Conservation (phyloP, 2,797 vertebrate species). For the Lates japonicus region DNA sequence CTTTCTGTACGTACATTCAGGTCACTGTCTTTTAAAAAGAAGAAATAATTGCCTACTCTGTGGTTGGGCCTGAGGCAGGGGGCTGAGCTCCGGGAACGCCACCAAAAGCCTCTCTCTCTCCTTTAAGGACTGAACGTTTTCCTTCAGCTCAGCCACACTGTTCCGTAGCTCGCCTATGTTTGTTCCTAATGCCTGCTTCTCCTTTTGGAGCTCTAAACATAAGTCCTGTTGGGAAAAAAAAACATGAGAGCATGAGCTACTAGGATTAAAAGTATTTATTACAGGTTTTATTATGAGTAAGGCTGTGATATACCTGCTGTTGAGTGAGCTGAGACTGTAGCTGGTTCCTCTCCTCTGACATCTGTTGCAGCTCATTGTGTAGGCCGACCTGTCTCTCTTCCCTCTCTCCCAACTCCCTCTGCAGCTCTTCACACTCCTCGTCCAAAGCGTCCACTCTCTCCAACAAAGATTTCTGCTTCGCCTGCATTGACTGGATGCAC, state of each 20-base stretch:
- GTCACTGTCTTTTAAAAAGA: neutral
- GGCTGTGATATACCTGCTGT: conserved; percentile 84
- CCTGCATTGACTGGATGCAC: conserved; percentile 88
- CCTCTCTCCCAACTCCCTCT: conserved; percentile 77
- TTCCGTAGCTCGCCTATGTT: conserved; percentile 73
- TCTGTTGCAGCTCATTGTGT: conserved; percentile 77
- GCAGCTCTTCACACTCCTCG: conserved; percentile 88
- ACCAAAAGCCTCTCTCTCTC: conserved; percentile 91
- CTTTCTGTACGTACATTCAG: neutral
- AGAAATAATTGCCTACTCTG: conserved; percentile 86
- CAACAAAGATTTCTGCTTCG: conserved; percentile 87
- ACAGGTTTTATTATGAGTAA: neutral
- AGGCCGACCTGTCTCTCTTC: conserved; percentile 79
- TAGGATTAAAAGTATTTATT: neutral
- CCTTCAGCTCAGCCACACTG: conserved; percentile 76
- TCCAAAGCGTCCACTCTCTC: conserved; percentile 88
- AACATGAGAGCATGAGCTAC: neutral
- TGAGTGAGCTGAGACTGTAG: conserved; percentile 74
- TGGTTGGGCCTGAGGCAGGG: conserved; percentile 71
- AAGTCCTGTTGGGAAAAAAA: conserved; percentile 80
- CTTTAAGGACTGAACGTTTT: conserved; percentile 73
- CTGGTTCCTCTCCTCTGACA: conserved; percentile 74
- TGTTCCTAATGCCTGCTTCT: conserved; percentile 86
- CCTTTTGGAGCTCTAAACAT: conserved; percentile 76
- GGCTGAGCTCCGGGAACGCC: conserved; percentile 91